Base-by-base conservation (phyloP, 2,888 invertebrate genomes). In the Notodonta ziczac region DNA sequence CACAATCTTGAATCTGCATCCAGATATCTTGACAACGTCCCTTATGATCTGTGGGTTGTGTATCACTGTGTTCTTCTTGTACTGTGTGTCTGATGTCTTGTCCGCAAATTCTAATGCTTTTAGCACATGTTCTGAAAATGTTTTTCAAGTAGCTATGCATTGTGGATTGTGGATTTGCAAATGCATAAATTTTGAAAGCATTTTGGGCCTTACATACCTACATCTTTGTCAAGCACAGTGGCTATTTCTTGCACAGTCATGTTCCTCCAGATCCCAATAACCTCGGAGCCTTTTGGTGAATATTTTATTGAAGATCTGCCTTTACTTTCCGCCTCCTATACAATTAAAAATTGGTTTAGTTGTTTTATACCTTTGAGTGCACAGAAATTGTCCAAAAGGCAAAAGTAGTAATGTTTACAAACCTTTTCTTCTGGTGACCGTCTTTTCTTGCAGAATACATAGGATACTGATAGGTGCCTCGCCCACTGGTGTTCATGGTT, bases 241-340 rank as follows among this genome's bases (percentile, higher is more conserved):
- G 97, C 96, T 60, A 98, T 84, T 76, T 98, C 96, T 39, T 85
- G 81, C 0, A 98, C 96, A 0, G 97, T 97, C 95, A 98, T 98
- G 77, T 96, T 95, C 55, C 95, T 90, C 97, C 98, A 98, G 66
- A 98, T 94, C 56, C 96, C 95, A 0, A 97, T 89, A 1, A 96
- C 91, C 77, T 94, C 94, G 0, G 86, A 74, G 51, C 88, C 87
- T 85, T 96, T 96, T 2, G 95, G 94, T 10, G 94, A 85, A 80
- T 95, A 96, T 83, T 95, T 94, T 63, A 96, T 95, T 12, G 95
- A 91, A 78, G 90, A 90, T 50, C 90, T 81, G 0, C 92, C 89
- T 42, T 76, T 81, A 60, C 81, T 88, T 57, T 84, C 85, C 55
- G 83, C 72, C 59, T 79, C 85, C 93, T 56, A 13, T 63, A 58